Evolutionary conservation across 2,888 invertebrate genomes (phyloP), one percentile per base, ranked within the genome.

Genomic region (Drosophila formosana): DNA sequence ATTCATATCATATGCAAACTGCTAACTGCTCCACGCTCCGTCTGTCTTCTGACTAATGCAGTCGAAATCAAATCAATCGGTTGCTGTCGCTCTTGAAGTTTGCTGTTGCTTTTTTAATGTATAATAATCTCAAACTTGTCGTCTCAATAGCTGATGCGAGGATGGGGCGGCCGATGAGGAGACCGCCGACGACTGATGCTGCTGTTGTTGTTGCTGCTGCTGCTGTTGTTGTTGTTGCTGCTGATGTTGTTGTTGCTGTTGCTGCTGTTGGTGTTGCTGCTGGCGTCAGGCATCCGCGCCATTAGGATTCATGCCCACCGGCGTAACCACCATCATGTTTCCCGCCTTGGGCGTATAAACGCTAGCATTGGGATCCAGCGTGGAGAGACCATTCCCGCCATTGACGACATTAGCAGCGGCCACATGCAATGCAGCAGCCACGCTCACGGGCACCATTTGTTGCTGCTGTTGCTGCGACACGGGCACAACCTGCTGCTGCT

Each of bases 301-400:
- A 32, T 88, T 89, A 23, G 83, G 89, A 67, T 84, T 84, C 83
- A 89, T 87, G 41, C 78, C 88, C 46, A 80, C 86, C 51, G 90
- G 88, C 70, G 86, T 61, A 13, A 90, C 89, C 49, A 75, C 88
- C 89, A 79, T 88, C 88, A 88, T 89, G 68, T 89, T 93, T 73
- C 94, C 94, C 82, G 93, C 93, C 91, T 97, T 97, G 74, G 98
- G 98, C 78, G 97, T 98, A 93, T 98, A 98, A 81, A 96, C 96
- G 75, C 96, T 95, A 76, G 98, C 98, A 93, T 98, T 97, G 64
- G 98, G 98, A 93, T 98, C 98, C 71, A 98, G 94, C 88, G 94
- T 95, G 7, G 92, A 92, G 23, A 79, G 64, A n/a, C 89, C 89
- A 5, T 75, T 71, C 25, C 75, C 80, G 13, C 79, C 75, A 26